Percentiles rank a stretch among this genome's conserved stretches.
These are phyloP conservation scores for Aleiodes alternator DNA, from an alignment of 2,888 invertebrate genomes.

Conservation along the genomic window DNA sequence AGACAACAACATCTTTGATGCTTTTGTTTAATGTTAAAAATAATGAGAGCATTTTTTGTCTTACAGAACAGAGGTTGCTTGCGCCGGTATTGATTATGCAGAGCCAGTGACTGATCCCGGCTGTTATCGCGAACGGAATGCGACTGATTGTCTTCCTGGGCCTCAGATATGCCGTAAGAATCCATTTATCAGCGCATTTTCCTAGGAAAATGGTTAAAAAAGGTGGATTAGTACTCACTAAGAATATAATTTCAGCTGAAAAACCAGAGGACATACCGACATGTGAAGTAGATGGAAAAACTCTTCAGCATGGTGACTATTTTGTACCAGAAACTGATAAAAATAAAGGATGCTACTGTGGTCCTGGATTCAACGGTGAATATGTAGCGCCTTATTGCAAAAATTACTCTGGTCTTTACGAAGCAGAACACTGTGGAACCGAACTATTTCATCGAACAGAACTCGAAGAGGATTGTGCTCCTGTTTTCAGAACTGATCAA, in stretches of 20 bases:
- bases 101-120: slow-evolving; percentile 33
- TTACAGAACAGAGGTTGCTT: slow-evolving; percentile 57
- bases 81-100: slow-evolving; percentile 60
- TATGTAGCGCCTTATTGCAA: too few relatives aligned
- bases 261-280: slow-evolving; percentile 55
- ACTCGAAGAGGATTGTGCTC: slow-evolving; percentile 60
- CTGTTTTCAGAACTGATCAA: slow-evolving; percentile 57
- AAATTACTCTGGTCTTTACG: too few relatives aligned
- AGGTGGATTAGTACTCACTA: too few relatives aligned
- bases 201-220: too few relatives aligned
- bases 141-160: slow-evolving; percentile 56
- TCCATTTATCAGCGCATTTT: too few relatives aligned
- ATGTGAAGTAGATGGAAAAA: slow-evolving; percentile 63
- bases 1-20: too few relatives aligned
- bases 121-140: slow-evolving; percentile 54
- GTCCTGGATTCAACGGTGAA: slow-evolving; percentile 55
- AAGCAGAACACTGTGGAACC: too few relatives aligned
- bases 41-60: neutral
- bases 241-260: slow-evolving; percentile 53
- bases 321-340: slow-evolving; percentile 58
- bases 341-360: slow-evolving; percentile 58
- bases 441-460: neutral
- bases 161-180: slow-evolving; percentile 64
- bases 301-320: slow-evolving; percentile 63
- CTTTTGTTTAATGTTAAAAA: too few relatives aligned